Conservation (phyloP, 1,140 invertebrate genomes). For the Brachionus angularis region DNA sequence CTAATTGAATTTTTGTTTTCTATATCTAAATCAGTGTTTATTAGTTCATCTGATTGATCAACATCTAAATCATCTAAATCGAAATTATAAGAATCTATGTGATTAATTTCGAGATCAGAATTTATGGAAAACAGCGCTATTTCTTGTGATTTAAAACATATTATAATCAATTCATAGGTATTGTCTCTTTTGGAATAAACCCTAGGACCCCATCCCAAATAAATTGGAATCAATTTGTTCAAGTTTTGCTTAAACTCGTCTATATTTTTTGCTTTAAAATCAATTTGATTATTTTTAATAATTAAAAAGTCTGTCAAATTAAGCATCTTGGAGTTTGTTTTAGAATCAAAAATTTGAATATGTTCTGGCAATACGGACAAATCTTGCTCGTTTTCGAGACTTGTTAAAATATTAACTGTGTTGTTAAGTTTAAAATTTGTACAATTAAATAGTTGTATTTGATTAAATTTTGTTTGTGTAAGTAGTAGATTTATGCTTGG, state of each 20-base stretch:
- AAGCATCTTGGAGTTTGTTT: slow-evolving; percentile 8
- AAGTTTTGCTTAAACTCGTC: background rate
- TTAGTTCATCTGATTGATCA: background rate
- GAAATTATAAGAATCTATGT: background rate
- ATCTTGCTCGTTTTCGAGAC: background rate
- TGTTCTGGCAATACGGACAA: too few relatives aligned
- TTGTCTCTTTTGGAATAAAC: background rate
- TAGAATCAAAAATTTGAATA: slow-evolving; percentile 13
- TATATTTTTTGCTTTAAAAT: background rate
- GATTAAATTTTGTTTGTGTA: slow-evolving; percentile 2
- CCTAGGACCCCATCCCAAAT: background rate
- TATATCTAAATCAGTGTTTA: too few relatives aligned
- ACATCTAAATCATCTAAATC: background rate
- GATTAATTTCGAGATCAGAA: background rate
- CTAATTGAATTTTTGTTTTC: too few relatives aligned
- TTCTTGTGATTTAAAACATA: slow-evolving; percentile 14
- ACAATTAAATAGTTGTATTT: slow-evolving; percentile 15
- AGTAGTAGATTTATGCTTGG: background rate
- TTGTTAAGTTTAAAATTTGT: background rate
- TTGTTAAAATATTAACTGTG: background rate
- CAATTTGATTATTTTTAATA: background rate
- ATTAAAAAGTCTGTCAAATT: slow-evolving; percentile 17
- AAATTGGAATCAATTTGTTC: background rate
- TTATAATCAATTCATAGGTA: background rate
- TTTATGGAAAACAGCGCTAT: background rate